Evolutionary conservation across 2,113 vertebrate genomes (phyloP).

Genomic region (Hydrochoerus hydrochaeris): DNA sequence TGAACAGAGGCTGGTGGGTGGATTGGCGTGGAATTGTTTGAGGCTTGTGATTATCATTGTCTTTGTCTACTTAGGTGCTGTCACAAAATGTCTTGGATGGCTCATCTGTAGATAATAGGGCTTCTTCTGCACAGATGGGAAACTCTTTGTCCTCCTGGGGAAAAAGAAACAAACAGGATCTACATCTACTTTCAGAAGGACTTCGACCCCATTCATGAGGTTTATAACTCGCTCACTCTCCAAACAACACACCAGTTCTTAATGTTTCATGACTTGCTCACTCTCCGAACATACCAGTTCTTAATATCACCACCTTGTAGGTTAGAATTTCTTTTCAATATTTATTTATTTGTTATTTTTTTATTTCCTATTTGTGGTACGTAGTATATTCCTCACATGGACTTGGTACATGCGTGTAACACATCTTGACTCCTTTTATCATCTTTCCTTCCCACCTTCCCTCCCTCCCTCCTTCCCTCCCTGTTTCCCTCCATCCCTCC

Average conservation of each 20-base stretch:
- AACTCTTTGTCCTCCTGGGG: background rate
- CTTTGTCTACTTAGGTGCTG: background rate
- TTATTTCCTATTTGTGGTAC: background rate
- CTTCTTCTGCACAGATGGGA: background rate
- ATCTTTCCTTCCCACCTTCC: background rate
- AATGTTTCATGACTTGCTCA: too few species aligned
- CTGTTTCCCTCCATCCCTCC: too few species aligned
- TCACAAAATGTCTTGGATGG: background rate
- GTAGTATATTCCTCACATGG: too few species aligned
- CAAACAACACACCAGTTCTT: background rate
- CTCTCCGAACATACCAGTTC: too few species aligned
- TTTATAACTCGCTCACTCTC: too few species aligned
- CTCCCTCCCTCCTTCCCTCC: too few species aligned
- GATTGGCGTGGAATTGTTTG: background rate
- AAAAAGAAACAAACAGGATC: rapidly evolving
- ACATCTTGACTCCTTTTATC: background rate
- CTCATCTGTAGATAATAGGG: background rate
- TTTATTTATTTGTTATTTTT: background rate
- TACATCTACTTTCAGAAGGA: too few species aligned
- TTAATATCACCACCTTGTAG: too few species aligned
- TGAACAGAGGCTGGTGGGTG: background rate
- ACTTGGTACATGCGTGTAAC: background rate
- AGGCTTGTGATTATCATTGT: background rate
- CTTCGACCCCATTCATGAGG: background rate
- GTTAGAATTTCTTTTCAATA: background rate